These are phyloP conservation scores for Sitophilus oryzae DNA, from an alignment of 1,140 invertebrate genomes.

Conservation along the genomic window DNA sequence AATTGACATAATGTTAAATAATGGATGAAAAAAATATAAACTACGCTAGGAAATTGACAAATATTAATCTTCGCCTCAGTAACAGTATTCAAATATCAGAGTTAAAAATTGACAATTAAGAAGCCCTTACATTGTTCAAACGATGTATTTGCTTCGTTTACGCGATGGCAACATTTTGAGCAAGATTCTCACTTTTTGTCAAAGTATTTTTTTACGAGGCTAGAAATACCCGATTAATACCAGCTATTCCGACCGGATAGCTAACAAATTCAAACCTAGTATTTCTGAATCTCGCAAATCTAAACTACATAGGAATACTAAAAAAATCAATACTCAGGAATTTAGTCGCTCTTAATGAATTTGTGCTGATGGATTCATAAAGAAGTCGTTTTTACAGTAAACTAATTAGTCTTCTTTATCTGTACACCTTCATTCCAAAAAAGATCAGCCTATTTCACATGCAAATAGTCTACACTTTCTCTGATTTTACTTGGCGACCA, in stretches of 20 bases:
- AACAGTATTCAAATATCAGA: neutral
- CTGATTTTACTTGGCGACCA: neutral
- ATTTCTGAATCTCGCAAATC: neutral
- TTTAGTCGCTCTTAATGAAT: neutral
- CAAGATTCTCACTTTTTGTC: conserved; percentile 34
- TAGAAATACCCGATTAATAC: conserved; percentile 1
- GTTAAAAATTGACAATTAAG: conserved; percentile 2
- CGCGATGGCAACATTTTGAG: conserved; percentile 33
- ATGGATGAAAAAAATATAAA: neutral
- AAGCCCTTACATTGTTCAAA: conserved; percentile 5
- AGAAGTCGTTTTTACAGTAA: too few relatives aligned
- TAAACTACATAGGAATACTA: neutral
- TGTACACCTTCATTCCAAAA: too few relatives aligned
- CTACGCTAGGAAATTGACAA: too few relatives aligned
- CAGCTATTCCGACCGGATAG: too few relatives aligned
- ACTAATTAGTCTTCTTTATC: too few relatives aligned
- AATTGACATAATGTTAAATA: conserved; percentile 8
- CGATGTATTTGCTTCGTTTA: neutral
- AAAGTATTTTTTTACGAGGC: conserved; percentile 18
- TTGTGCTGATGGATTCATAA: too few relatives aligned
- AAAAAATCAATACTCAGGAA: neutral
- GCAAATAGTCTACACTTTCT: too few relatives aligned
- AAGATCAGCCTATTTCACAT: too few relatives aligned
- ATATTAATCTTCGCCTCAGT: neutral
- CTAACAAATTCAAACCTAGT: too few relatives aligned